These are phyloP conservation scores for Trogon surrucura DNA, from an alignment of 2,113 vertebrate species.

Conservation along the genomic window DNA sequence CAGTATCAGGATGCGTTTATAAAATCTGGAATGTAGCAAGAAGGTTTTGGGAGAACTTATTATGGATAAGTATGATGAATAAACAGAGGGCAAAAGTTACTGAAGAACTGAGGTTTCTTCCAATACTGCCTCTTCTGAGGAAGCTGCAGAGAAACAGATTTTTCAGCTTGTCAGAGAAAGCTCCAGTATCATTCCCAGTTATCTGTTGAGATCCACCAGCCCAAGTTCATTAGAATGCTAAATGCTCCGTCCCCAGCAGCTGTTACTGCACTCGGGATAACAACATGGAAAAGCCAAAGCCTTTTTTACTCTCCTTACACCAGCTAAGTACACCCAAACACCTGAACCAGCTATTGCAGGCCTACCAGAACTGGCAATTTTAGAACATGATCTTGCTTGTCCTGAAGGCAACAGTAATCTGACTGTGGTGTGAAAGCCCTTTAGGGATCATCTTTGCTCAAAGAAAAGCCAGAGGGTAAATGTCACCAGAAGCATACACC, in stretches of 20 bases:
- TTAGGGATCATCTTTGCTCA: neutral
- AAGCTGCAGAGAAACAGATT: neutral
- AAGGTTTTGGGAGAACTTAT: neutral
- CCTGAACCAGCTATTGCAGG: neutral
- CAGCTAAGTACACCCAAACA: neutral
- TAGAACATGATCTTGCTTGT: neutral
- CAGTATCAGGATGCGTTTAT: neutral
- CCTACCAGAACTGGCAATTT: neutral
- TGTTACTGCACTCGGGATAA: neutral
- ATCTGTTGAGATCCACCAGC: neutral
- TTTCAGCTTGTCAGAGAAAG: neutral
- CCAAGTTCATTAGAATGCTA: neutral
- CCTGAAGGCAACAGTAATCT: neutral
- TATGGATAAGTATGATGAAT: neutral
- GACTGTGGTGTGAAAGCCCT: neutral
- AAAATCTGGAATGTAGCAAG: neutral
- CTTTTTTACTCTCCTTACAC: neutral
- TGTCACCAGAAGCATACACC: neutral
- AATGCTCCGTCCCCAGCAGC: neutral
- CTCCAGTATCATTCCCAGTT: neutral
- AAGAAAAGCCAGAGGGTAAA: neutral
- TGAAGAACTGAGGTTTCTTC: neutral
- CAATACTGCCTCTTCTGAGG: neutral
- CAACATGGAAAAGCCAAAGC: neutral
- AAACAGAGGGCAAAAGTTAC: constrained; percentile 5